Evolutionary conservation across 2,888 invertebrate species (phyloP), one percentile per base, ranked within the genome.

Genomic region (Schizotus pectinicornis): DNA sequence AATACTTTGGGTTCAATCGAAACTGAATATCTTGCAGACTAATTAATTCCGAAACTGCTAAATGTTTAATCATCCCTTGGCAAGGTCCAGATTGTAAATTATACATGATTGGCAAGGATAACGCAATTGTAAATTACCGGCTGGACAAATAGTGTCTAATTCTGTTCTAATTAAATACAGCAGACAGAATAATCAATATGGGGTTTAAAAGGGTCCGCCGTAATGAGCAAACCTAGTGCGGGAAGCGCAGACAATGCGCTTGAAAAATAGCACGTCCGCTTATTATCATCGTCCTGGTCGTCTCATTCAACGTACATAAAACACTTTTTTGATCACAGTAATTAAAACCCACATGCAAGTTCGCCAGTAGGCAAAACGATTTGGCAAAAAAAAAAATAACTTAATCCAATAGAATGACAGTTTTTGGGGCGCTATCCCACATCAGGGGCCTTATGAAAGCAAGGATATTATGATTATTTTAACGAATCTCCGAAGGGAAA

Each of bases 21-120:
- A 58, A 49, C 45, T 36, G 37, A 51, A 46, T 59, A 51, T 47
- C 55, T 49, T 45, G 51, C 34, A 49, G 45, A 56, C 38, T 60
- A 61, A 54, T 63, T 61, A 61, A 55, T 64, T 59, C 63, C 47
- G 53, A 54, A 51, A 39, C 55, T 53, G 55, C 52, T 68, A 67
- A 72, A 74, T 74, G 73, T 75, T 73, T 72, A 71, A 72, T 66
- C 70, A 69, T 67, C 69, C 65, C 67, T 65, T 65, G 70, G 69
- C 63, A 64, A 65, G 65, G 63, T 63, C 63, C 59, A 58, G 52
- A 61, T 68, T 73, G 70, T 72, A 73, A 74, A 76, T 76, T 77
- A 74, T 75, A 72, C 70, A 75, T 73, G 74, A 75, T 74, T 71
- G 74, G 74, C 74, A 74, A 74, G 72, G 73, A 74, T 74, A 73